Base-by-base conservation (phyloP, 2,888 invertebrate species). In the Brachylomia viminalis region DNA sequence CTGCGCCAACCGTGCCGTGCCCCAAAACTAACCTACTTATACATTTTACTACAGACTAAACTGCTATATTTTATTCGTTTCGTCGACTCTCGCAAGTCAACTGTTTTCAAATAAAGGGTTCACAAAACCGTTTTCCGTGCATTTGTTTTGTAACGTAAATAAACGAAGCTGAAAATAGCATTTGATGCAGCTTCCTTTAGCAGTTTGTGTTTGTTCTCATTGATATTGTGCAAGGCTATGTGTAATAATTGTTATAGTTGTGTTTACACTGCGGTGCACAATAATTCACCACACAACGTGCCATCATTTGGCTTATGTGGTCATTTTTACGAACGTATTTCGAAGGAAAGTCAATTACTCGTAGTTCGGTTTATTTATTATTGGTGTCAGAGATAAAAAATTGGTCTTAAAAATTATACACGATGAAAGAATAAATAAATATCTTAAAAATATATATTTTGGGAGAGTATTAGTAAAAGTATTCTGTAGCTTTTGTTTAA, bases 201-300 rank as follows among this genome's bases (percentile, higher is more conserved):
- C 54, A 33, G 17, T 56, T 64, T 86, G 80, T 83, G 65, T 80
- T 83, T 83, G 76, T 85, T 78, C 62, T 69, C 54, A 62, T 64
- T 77, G 72, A 83, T 77, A 76, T 78, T 76, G 78, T 85, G 74
- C 80, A 79, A 85, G 84, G 56, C 80, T 80, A 49, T 52, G 56
- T 49, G 75, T 78, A 82, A 80, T 64, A 74, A n/a, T n/a, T n/a
- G n/a, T 72, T 74, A 79, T 49, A 65, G 75, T 59, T 74, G 17
- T 77, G 67, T 80, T 83, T 77, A 84, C 65, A 72, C 33, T 65
- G 45, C 13, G 45, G 30, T 81, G 62, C 65, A 77, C 62, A 72
- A 74, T 81, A 83, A 83, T 74, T 84, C 72, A 81, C 61, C 13
- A 3, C 45, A 72, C 42, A 81, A 72, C 52, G 62, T 42, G 68